Evolutionary conservation across 1,140 invertebrate species (phyloP).

Genomic region (Ditylenchus dipsaci): DNA sequence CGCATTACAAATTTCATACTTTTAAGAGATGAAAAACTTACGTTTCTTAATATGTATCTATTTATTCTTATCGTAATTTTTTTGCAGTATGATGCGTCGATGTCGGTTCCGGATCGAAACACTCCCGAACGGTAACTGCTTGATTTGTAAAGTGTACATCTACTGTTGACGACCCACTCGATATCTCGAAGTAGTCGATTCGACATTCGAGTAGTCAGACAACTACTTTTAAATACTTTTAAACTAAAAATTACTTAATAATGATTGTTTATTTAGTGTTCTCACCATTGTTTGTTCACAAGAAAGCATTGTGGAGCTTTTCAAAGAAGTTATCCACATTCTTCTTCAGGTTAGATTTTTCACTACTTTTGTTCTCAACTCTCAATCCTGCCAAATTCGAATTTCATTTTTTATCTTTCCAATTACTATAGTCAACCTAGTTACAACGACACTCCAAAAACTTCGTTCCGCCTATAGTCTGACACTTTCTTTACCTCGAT

Average conservation of each 20-base stretch:
- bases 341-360: not conserved
- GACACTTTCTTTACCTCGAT: too few species aligned
- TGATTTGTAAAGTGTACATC: not conserved
- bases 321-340: not conserved
- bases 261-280: not conserved
- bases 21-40: too few species aligned
- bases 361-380: too few species aligned
- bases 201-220: not conserved
- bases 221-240: not conserved
- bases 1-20: too few species aligned
- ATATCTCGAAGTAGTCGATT: not conserved
- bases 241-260: not conserved
- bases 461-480: too few species aligned
- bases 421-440: too few species aligned
- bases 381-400: too few species aligned
- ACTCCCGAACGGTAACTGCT: not conserved
- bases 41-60: too few species aligned
- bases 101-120: not conserved
- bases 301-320: not conserved
- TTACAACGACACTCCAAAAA: too few species aligned
- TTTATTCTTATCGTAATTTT: not conserved
- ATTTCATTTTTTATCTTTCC: too few species aligned
- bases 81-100: slow-evolving; percentile 1
- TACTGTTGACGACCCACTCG: not conserved
- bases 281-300: not conserved